phyloP scores from a whole-genome alignment of 2,797 vertebrate species.

The Pogoniulus pusillus region DNA sequence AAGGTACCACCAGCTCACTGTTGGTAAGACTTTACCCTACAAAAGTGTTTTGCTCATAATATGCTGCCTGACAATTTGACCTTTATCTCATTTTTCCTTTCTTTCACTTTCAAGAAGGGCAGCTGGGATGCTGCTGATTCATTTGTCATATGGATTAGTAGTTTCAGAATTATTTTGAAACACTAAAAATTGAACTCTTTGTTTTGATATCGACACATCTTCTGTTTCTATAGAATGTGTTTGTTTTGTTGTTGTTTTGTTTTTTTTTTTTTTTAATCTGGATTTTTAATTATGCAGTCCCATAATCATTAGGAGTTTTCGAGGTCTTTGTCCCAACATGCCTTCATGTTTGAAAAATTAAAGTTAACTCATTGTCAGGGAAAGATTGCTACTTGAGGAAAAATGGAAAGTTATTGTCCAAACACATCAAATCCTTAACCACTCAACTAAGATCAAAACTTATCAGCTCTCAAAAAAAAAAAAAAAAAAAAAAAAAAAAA shows the following conservation, averaged over 20 bases:
- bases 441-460: neutral
- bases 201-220: neutral
- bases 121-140: neutral
- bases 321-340: neutral
- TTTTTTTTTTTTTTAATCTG: neutral
- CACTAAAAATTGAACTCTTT: neutral
- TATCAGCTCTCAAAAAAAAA: neutral
- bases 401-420: neutral
- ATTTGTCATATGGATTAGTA: neutral
- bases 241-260: too few relatives aligned
- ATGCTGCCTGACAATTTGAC: slow-evolving; percentile 3
- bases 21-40: neutral
- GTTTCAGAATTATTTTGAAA: neutral
- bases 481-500: neutral
- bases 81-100: slow-evolving; percentile 37
- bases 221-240: neutral
- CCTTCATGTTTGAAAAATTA: neutral
- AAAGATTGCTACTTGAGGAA: neutral
- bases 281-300: neutral
- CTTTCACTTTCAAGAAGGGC: neutral
- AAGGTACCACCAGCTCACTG: slow-evolving; percentile 17
- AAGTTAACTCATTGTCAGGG: neutral
- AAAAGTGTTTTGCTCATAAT: slow-evolving; percentile 26
- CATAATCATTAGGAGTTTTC: neutral
- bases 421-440: neutral